Percentiles rank a stretch among this genome's conserved stretches.
These are phyloP conservation scores for Macrophya alboannulata DNA, from an alignment of 2,888 invertebrate genomes.

Conservation along the genomic window DNA sequence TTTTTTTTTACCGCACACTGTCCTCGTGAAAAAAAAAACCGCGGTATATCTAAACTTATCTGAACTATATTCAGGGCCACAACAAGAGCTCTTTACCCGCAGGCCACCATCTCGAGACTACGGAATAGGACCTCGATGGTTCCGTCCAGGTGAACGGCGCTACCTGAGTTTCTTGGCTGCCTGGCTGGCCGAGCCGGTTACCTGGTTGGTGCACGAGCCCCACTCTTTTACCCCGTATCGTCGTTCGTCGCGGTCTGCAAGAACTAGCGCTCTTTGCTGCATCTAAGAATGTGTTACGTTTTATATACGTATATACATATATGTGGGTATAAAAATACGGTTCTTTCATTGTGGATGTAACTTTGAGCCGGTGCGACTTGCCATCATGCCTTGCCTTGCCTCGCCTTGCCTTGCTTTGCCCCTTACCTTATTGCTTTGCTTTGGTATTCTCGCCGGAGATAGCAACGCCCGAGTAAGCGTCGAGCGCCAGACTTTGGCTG, in stretches of 20 bases:
- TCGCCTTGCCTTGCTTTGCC: constrained; percentile 2
- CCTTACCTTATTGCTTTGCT: constrained; percentile 14
- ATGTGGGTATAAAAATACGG: not conserved
- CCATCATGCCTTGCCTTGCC: not conserved
- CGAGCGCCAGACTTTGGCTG: not conserved
- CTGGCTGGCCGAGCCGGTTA: constrained; percentile 43
- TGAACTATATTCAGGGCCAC: constrained; percentile 71
- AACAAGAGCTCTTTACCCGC: constrained; percentile 77
- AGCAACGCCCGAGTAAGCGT: constrained; percentile 54
- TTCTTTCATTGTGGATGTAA: not conserved
- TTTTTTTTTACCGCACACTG: not conserved
- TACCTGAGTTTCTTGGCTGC: constrained; percentile 60
- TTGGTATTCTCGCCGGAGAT: constrained; percentile 44
- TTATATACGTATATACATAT: not conserved
- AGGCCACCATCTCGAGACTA: constrained; percentile 78
- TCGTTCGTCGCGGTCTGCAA: constrained; percentile 25
- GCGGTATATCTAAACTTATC: not conserved
- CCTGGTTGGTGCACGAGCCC: constrained; percentile 48
- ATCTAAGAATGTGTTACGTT: constrained; percentile 25
- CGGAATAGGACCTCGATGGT: constrained; percentile 63
- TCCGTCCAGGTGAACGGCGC: constrained; percentile 74
- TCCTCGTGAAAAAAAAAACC: not conserved
- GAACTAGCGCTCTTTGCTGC: not conserved
- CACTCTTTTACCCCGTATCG: constrained; percentile 29
- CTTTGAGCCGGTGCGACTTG: not conserved